A percentile compares a stretch with the other conserved stretches of the same genome.
phyloP scores from a whole-genome alignment of 2,113 vertebrate genomes.

The Sinocyclocheilus rhinocerous region DNA sequence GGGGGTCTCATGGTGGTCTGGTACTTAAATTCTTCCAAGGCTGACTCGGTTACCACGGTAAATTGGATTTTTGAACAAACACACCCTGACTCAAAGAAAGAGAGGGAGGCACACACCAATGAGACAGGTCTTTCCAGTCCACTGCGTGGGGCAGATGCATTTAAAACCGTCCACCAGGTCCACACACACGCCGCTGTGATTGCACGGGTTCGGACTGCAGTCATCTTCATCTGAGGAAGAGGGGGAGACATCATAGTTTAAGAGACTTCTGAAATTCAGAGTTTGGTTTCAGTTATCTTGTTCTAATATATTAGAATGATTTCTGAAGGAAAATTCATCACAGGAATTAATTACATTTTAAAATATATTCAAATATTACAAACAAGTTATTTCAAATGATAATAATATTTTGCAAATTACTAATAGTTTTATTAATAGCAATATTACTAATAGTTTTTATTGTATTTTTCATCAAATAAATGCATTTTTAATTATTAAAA shows the following conservation, averaged over 20 bases:
- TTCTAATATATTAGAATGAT: neutral
- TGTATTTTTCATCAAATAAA: no score
- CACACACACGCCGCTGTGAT: conserved; percentile 86
- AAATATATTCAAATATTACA: no score
- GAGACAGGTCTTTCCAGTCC: conserved; percentile 92
- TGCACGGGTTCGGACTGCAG: conserved; percentile 87
- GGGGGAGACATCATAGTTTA: neutral
- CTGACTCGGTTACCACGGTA: conserved; percentile 33
- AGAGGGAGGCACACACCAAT: conserved; percentile 74
- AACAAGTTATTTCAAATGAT: no score
- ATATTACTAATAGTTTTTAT: no score
- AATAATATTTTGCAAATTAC: no score
- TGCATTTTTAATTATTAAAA: no score
- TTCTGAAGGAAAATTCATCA: neutral
- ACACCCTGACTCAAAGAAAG: neutral
- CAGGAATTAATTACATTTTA: no score
- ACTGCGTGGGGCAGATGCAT: conserved; percentile 88
- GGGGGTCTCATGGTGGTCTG: conserved; percentile 40
- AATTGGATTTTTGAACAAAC: conserved; percentile 33
- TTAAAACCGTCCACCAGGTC: conserved; percentile 87
- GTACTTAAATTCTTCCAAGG: conserved; percentile 44
- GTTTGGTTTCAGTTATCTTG: neutral
- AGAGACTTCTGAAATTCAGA: neutral
- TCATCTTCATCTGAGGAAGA: conserved; percentile 83
- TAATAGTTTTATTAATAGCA: no score